Percentiles rank a stretch among this genome's conserved stretches.
These are phyloP conservation scores for Drosophila tsacasi DNA, from an alignment of 1,140 invertebrate genomes.

Conservation along the genomic window DNA sequence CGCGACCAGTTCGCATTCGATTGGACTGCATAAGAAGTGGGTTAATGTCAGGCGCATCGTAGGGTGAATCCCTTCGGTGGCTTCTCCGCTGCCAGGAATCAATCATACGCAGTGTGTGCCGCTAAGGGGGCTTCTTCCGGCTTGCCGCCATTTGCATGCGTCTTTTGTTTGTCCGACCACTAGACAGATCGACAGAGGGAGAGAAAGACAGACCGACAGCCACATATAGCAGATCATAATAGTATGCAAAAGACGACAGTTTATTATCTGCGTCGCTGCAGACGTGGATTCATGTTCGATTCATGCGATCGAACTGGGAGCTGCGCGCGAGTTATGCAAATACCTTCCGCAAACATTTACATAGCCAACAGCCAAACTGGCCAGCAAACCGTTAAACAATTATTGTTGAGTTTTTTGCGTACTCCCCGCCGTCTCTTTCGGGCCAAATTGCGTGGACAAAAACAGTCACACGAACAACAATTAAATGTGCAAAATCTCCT, in stretches of 20 bases:
- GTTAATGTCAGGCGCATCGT: conserved; percentile 29
- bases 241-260: conserved; percentile 61
- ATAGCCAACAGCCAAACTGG: conserved; percentile 53
- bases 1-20: conserved; percentile 23
- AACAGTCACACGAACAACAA: conserved; percentile 34
- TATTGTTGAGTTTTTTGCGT: conserved; percentile 60
- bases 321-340: conserved; percentile 67
- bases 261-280: conserved; percentile 56
- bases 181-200: not conserved
- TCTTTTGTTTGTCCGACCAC: conserved; percentile 49
- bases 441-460: conserved; percentile 42
- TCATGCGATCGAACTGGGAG: conserved; percentile 21
- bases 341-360: conserved; percentile 80
- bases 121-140: conserved; percentile 10
- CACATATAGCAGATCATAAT: conserved; percentile 47
- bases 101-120: conserved; percentile 60
- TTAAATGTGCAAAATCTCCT: conserved; percentile 48
- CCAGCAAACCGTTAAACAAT: conserved; percentile 72
- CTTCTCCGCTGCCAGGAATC: conserved; percentile 36
- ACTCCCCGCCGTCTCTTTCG: conserved; percentile 3
- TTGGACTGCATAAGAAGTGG: conserved; percentile 42
- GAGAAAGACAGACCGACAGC: not conserved
- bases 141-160: conserved; percentile 35
- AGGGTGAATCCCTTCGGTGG: conserved; percentile 30
- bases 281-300: conserved; percentile 23